Base-by-base conservation (phyloP, 2,113 vertebrate genomes). In the Ptychochromis oligacanthus region DNA sequence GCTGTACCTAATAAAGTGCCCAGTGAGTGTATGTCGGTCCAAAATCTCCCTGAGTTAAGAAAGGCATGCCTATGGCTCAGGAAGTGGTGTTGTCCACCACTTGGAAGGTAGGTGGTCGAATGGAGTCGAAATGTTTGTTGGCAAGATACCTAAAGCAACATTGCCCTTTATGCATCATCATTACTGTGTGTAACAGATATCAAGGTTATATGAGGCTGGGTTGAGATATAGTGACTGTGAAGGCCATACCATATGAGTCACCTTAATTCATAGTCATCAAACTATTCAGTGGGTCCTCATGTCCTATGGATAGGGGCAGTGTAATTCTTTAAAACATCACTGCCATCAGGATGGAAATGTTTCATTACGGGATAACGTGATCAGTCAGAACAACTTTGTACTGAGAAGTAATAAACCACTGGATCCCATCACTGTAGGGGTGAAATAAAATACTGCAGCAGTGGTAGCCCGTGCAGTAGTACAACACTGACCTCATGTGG, bases 401-500 rank as follows among this genome's bases (percentile, higher is more conserved):
- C 7, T 12, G 31, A 17, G 31, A 72, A 18, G 49, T 6, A 13
- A 52, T 18, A 15, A 31, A 15, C 49, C 65, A 72, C 43, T 52
- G 65, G 43, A 72, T n/a, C 46, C 17, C 67, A 31, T 54, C 52
- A 20, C 18, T 5, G 26, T n/a, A 31, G 67, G 11, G 26, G 46
- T 54, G 46, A 52, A 52, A 20, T 72, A 14, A 72, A 72, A 14
- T 31, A 70, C 17, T 8, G 26, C 43, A 52, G 4, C 22, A 64
- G 28, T 31, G 28, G 28, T 31, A 31, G 17, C 2, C 10, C 77
- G 11, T 82, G 17, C 58, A 75, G 11, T 62, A 40, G 46, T 52
- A 1, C 82, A 81, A 62, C 26, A 54, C 82, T 90, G 89, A 62
- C 87, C 79, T 74, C 88, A 17, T 58, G 84, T 90, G 91, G 89